These are phyloP conservation scores for Nematolebias whitei DNA, from an alignment of 2,113 vertebrate genomes.

Conservation along the genomic window DNA sequence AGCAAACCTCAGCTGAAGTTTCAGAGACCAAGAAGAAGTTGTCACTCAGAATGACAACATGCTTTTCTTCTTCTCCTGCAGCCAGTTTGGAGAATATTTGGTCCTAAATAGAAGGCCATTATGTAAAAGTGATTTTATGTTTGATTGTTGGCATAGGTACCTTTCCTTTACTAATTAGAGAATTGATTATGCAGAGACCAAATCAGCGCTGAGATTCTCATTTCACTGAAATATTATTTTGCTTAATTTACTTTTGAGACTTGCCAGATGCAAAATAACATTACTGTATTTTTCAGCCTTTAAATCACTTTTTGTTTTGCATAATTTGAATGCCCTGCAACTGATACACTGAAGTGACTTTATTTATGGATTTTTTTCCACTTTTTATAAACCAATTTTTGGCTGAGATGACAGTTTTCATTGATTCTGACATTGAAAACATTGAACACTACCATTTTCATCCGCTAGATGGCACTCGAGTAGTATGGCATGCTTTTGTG, in stretches of 20 bases:
- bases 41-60: conserved; percentile 34
- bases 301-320: too few relatives aligned
- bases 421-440: too few relatives aligned
- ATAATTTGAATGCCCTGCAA: too few relatives aligned
- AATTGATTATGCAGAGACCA: too few relatives aligned
- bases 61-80: conserved; percentile 2
- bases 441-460: too few relatives aligned
- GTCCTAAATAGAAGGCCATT: conserved; percentile 4
- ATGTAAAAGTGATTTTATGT: neutral
- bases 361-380: too few relatives aligned
- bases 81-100: neutral
- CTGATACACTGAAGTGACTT: too few relatives aligned
- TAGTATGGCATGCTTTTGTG: too few relatives aligned
- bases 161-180: neutral
- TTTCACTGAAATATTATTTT: neutral
- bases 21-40: conserved; percentile 26
- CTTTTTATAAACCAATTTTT: too few relatives aligned
- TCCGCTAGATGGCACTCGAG: too few relatives aligned
- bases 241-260: neutral
- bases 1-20: conserved; percentile 60
- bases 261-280: neutral
- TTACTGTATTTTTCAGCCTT: too few relatives aligned
- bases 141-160: neutral
- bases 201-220: neutral
- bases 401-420: too few relatives aligned